Base-by-base conservation (phyloP, 2,888 invertebrate species). In the Oscheius onirici region DNA sequence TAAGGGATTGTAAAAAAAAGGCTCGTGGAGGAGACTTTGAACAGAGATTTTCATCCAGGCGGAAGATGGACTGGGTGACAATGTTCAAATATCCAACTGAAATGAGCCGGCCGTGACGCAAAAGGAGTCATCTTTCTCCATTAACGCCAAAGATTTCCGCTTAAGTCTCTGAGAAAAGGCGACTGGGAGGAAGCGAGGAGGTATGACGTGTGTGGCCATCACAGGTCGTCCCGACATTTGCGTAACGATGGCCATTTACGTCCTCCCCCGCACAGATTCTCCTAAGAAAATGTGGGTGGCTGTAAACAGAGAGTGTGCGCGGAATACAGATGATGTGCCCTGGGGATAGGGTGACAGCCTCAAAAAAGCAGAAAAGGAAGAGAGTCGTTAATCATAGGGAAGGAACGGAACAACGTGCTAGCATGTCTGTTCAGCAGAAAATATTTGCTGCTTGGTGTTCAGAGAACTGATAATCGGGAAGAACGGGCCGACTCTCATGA, bases 161-260 rank as follows among this genome's bases (percentile, higher is more conserved):
- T 28, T 58, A 40, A 58, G 41, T 58, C n/a, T 24, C 11, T 15
- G 3, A 26, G 28, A 34, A 34, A 34, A 34, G 34, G n/a, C n/a
- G n/a, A n/a, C n/a, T n/a, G n/a, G 22, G 20, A n/a, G 20, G 52
- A 52, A 52, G n/a, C 28, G 57, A n/a, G 58, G 41, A 41, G 43
- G 41, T 41, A 6, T 34, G 34, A 8, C 34, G 34, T 34, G 34
- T 34, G 34, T 34, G 34, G 34, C 34, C 34, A 34, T 41, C 58
- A 34, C 58, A 58, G 58, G 58, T 49, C 49, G 49, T 17, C 17
- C 49, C 17, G 22, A 49, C 63, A 46, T 63, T 63, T 63, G 63
- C 63, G 26, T 63, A 63, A 63, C 63, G 49, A 63, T 24, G n/a
- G 26, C 63, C 63, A 49, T 63, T 58, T 63, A 26, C 46, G 63